Percentiles rank a stretch among this genome's conserved stretches.
phyloP scores from a whole-genome alignment of 2,888 invertebrate species.

The Pasiphila rectangulata region DNA sequence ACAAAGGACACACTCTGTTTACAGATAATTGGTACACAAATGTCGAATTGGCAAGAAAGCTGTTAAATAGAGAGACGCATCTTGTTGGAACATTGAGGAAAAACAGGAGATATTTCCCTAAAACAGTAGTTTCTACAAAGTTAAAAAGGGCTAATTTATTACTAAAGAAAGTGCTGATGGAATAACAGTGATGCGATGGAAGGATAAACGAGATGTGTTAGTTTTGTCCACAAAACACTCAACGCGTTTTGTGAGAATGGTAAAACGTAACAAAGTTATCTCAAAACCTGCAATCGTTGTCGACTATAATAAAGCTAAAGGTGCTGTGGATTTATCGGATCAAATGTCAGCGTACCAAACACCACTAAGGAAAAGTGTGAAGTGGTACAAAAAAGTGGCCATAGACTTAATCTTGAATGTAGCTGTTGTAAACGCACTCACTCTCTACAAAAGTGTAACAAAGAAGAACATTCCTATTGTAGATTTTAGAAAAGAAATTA shows the following conservation, averaged over 20 bases:
- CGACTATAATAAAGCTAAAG: not conserved
- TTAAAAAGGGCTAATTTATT: not conserved
- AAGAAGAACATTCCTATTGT: not conserved
- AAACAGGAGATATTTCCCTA: conserved; percentile 43
- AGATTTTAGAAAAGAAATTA: not conserved
- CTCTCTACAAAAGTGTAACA: not conserved
- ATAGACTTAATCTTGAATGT: too few relatives aligned
- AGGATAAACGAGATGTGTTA: conserved; percentile 24
- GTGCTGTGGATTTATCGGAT: not conserved
- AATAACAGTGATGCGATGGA: conserved; percentile 36
- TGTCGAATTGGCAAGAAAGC: not conserved
- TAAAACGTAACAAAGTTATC: not conserved
- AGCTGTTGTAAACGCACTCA: too few relatives aligned
- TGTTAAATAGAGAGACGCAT: conserved; percentile 21
- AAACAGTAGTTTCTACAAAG: conserved; percentile 29
- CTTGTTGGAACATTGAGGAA: conserved; percentile 27
- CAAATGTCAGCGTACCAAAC: too few relatives aligned
- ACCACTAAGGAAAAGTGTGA: too few relatives aligned
- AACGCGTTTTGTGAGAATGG: too few relatives aligned
- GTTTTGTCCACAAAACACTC: conserved; percentile 42
- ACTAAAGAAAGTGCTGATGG: conserved; percentile 20
- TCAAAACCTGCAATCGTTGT: not conserved
- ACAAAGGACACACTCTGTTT: conserved; percentile 3
- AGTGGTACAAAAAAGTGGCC: too few relatives aligned
- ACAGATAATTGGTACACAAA: conserved; percentile 40